phyloP scores from a whole-genome alignment of 2,888 invertebrate species.

The Spisula solida region DNA sequence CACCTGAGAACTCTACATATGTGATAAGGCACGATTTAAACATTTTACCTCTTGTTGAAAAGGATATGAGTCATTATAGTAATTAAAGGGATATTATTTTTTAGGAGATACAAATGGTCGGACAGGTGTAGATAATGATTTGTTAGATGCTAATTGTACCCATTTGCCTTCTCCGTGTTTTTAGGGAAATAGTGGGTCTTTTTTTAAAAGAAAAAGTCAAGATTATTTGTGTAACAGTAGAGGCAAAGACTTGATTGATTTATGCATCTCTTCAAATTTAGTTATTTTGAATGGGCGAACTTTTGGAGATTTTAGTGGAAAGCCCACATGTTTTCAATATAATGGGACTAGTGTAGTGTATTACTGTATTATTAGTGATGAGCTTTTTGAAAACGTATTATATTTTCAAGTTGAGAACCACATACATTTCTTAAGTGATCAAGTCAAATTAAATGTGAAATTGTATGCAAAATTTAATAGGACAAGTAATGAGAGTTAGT shows the following conservation, averaged over 20 bases:
- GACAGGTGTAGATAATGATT: background rate
- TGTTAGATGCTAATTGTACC: background rate
- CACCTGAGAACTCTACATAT: constrained; percentile 1
- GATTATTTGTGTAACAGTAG: background rate
- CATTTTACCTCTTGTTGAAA: constrained; percentile 1
- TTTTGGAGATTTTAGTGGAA: constrained; percentile 8
- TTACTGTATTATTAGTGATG: background rate
- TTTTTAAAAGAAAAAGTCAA: background rate
- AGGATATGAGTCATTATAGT: background rate
- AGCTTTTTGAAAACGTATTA: background rate
- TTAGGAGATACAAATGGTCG: background rate
- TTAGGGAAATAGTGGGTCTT: background rate
- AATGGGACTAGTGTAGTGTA: background rate
- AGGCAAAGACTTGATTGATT: constrained; percentile 7
- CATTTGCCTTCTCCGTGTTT: background rate
- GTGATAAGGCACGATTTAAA: background rate
- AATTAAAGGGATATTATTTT: background rate
- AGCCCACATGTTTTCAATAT: constrained; percentile 4
- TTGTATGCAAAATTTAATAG: background rate
- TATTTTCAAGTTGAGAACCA: constrained; percentile 3
- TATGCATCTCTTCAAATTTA: background rate
- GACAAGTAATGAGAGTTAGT: background rate
- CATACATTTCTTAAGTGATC: constrained; percentile 1
- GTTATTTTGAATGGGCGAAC: constrained; percentile 1
- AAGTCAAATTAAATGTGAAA: background rate